Percentiles rank a stretch among this genome's conserved stretches.
These are phyloP conservation scores for Drosophila silvestris DNA, from an alignment of 2,888 invertebrate species.

Conservation along the genomic window DNA sequence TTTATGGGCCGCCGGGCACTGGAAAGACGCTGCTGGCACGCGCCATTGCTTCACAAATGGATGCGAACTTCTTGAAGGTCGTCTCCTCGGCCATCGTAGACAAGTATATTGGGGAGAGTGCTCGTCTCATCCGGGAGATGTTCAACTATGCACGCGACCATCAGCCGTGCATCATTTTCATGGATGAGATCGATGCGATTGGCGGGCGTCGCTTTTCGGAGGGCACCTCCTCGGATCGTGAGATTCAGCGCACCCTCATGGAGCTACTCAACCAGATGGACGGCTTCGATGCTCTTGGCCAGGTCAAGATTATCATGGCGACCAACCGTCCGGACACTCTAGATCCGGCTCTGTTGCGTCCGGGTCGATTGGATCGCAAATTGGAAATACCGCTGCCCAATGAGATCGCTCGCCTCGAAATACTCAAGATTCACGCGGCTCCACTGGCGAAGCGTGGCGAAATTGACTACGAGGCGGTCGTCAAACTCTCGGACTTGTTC, in stretches of 20 bases:
- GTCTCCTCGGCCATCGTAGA: slow-evolving; percentile 99
- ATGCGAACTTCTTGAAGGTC: slow-evolving; percentile 99
- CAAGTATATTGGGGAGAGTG: slow-evolving; percentile 99
- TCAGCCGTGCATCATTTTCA: slow-evolving; percentile 99
- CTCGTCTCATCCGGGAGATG: slow-evolving; percentile 98
- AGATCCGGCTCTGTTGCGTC: slow-evolving; percentile 97
- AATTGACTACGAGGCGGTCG: slow-evolving; percentile 99
- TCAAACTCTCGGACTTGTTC: slow-evolving; percentile 98
- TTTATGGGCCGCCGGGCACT: slow-evolving; percentile 88
- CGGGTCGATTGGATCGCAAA: slow-evolving; percentile 97
- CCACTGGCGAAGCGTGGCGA: slow-evolving; percentile 99
- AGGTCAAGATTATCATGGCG: slow-evolving; percentile 99
- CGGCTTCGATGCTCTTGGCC: slow-evolving; percentile 98
- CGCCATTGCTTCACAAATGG: slow-evolving; percentile 99
- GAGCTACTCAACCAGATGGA: slow-evolving; percentile 99
- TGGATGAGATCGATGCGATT: slow-evolving; percentile 99
- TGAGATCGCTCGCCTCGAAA: slow-evolving; percentile 97
- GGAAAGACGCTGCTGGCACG: slow-evolving; percentile 96
- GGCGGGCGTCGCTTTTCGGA: slow-evolving; percentile 98
- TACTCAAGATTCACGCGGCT: slow-evolving; percentile 97
- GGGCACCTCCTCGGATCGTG: slow-evolving; percentile 99
- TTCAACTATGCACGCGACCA: slow-evolving; percentile 99
- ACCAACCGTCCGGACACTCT: slow-evolving; percentile 99
- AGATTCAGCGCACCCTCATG: slow-evolving; percentile 99
- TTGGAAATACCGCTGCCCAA: slow-evolving; percentile 99